Conservation (phyloP, 2,797 vertebrate species). For the Argya squamiceps region DNA sequence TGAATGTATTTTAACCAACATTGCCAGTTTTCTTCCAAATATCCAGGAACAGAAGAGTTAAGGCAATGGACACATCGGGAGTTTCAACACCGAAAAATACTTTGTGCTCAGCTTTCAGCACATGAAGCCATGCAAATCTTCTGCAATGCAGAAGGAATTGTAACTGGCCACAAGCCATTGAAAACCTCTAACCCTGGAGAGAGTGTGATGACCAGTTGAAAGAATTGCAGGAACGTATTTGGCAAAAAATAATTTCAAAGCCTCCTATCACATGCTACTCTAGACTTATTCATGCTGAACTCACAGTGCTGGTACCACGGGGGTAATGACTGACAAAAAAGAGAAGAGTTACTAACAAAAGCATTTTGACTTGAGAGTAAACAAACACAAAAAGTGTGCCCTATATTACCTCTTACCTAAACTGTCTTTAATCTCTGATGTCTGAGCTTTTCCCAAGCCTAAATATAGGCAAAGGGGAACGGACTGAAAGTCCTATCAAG, state of each 20-base stretch:
- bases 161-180: neutral
- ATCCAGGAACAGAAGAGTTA: neutral
- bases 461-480: neutral
- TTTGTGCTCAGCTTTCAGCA: neutral
- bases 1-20: neutral
- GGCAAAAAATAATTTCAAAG: neutral
- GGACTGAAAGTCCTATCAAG: neutral
- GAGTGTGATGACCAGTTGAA: neutral
- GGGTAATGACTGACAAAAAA: neutral
- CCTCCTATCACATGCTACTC: neutral
- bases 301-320: neutral
- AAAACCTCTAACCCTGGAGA: neutral
- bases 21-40: neutral
- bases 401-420: neutral
- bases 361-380: neutral
- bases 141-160: conserved; percentile 38
- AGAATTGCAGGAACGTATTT: neutral
- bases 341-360: neutral
- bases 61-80: neutral
- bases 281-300: neutral
- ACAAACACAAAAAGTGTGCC: neutral
- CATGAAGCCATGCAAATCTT: neutral
- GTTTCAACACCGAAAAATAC: neutral
- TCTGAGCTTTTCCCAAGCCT: neutral
- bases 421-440: neutral